A percentile compares a stretch with the other conserved stretches of the same genome.
phyloP scores from a whole-genome alignment of 2,797 vertebrate species.

The Characodon lateralis region DNA sequence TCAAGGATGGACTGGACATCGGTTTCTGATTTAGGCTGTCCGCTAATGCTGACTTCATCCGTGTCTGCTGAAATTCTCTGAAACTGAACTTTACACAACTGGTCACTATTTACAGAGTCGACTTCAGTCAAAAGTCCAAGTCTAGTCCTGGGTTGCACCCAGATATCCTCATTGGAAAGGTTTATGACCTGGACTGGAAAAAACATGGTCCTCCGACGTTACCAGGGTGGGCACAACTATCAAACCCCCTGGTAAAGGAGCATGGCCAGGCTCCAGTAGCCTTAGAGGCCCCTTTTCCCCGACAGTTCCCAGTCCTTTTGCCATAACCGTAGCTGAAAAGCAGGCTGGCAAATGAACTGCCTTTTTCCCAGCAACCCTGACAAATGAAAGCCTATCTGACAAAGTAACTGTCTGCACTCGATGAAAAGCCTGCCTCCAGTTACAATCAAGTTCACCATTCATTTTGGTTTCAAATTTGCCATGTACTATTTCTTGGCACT shows the following conservation, averaged over 20 bases:
- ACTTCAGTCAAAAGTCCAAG: not conserved
- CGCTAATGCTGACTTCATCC: too few relatives aligned
- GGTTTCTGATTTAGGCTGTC: too few relatives aligned
- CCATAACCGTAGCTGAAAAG: not conserved
- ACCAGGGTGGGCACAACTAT: not conserved
- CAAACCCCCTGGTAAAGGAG: not conserved
- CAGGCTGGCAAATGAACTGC: not conserved
- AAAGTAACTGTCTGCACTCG: not conserved
- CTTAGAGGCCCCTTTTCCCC: not conserved
- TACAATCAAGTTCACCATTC: not conserved
- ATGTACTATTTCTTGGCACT: conserved; percentile 5
- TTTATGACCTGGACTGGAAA: conserved; percentile 5
- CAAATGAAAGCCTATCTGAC: not conserved
- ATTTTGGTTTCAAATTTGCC: conserved; percentile 3
- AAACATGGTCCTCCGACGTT: not conserved
- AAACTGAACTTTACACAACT: not conserved
- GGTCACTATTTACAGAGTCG: not conserved
- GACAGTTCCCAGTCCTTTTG: not conserved
- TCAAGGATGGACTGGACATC: too few relatives aligned
- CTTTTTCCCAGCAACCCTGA: not conserved
- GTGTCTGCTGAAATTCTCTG: not conserved
- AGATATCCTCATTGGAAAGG: not conserved
- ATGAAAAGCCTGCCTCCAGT: not conserved
- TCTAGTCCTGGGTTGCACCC: not conserved
- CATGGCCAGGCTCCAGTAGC: not conserved